Evolutionary conservation across 2,888 invertebrate genomes (phyloP), one percentile per base, ranked within the genome.

Genomic region (Clusia tigrina): DNA sequence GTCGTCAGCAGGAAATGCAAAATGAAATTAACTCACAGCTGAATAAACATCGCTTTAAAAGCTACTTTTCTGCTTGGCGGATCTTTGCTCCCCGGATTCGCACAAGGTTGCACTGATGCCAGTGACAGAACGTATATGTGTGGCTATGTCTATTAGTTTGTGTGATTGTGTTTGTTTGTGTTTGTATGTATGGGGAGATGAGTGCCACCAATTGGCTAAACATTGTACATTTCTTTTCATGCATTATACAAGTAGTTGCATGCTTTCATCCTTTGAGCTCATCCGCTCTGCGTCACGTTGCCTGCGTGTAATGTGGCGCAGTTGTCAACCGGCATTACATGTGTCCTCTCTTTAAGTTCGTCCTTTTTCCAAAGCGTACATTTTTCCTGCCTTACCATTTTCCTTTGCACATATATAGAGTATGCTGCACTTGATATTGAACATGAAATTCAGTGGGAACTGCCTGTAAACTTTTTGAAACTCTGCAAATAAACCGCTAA

Each of bases 21-120:
- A 71, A 71, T 73, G 65, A 75, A 76, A 73, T 75, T 69, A 73
- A 68, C 69, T 70, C 65, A 73, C 70, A 77, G 77, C 70, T 76
- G 74, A 69, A 69, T 67, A 73, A 74, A 67, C 24, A n/a, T 48
- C 58, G 38, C 69, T 65, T 23, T n/a, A 52, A 52, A 52, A 52
- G 52, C 52, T 23, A 52, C 52, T 52, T 52, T 52, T 52, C 52
- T 52, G 52, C 52, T 22, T 15, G 24, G 15, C 12, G 15, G 22
- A n/a, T 22, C 52, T 32, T 58, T 54, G n/a, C n/a, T n/a, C n/a
- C n/a, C n/a, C n/a, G 24, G 15, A 15, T 25, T 15, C 22, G 25
- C 6, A 32, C 32, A 9, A 6, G 12, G 6, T 32, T 32, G 6
- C 32, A 32, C 32, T 32, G 6, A 32, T 12, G 6, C 32, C 32